phyloP scores from a whole-genome alignment of 2,888 invertebrate genomes.

The Mimachlamys varia region DNA sequence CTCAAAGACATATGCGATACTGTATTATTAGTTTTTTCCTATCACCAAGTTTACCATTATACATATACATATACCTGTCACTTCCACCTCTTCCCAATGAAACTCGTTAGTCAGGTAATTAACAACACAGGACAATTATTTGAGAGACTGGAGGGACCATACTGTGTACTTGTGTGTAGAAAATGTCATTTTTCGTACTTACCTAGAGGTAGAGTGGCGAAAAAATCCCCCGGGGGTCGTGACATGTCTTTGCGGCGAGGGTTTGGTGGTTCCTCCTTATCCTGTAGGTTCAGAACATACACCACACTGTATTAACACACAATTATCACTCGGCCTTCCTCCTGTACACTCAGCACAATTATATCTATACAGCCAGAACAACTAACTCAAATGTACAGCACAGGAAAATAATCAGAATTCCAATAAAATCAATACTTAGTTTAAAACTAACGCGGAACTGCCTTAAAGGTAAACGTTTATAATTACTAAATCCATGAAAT shows the following conservation, averaged over 20 bases:
- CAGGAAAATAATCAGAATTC: background rate
- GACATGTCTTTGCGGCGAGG: background rate
- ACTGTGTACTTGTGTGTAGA: background rate
- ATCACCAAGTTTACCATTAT: background rate
- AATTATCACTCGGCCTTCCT: background rate
- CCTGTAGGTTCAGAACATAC: background rate
- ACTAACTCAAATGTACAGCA: background rate
- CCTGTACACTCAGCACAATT: background rate
- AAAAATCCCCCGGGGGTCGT: background rate
- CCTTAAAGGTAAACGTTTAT: background rate
- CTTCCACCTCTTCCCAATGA: background rate
- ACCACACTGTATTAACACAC: background rate
- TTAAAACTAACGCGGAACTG: background rate
- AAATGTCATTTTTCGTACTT: background rate
- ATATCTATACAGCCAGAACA: too few relatives aligned
- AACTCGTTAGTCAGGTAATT: conserved; percentile 24
- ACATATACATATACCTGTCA: background rate
- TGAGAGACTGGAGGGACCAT: background rate
- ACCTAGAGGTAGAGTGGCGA: conserved; percentile 19
- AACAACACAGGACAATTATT: background rate
- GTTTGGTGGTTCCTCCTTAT: background rate
- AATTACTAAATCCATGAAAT: background rate
- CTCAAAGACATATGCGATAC: background rate
- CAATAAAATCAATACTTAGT: background rate
- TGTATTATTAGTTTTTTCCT: too few relatives aligned